Evolutionary conservation across 2,797 vertebrate species (phyloP).

Genomic region (Sebastolobus alascanus): DNA sequence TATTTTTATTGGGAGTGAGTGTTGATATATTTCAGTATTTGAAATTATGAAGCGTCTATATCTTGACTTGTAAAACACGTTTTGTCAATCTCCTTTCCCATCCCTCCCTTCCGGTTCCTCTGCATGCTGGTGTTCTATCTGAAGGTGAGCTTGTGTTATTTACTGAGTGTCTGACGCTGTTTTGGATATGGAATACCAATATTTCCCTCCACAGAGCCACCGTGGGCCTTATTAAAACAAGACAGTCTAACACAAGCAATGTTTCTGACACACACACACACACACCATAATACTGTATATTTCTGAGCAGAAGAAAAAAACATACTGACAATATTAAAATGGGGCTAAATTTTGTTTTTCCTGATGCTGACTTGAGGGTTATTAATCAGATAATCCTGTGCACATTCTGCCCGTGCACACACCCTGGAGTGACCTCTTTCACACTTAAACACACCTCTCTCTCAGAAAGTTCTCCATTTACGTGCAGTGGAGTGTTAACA

Average conservation of each 20-base stretch:
- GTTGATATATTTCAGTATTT: too few relatives aligned
- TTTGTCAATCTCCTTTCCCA: not conserved
- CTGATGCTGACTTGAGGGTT: not conserved
- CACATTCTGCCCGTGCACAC: too few relatives aligned
- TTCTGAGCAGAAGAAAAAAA: slow-evolving; percentile 9
- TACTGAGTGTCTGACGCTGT: slow-evolving; percentile 2
- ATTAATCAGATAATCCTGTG: too few relatives aligned
- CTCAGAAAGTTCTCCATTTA: not conserved
- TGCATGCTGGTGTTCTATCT: slow-evolving; percentile 9
- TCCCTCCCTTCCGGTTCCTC: not conserved
- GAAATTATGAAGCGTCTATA: not conserved
- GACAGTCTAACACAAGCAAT: not conserved
- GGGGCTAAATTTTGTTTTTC: not conserved
- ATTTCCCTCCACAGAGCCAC: slow-evolving; percentile 18
- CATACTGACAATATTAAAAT: slow-evolving; percentile 15
- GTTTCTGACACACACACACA: slow-evolving; percentile 7
- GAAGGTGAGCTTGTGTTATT: slow-evolving; percentile 11
- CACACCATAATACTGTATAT: too few relatives aligned
- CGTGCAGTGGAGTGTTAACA: not conserved
- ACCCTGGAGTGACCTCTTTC: not conserved
- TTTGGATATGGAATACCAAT: slow-evolving; percentile 15
- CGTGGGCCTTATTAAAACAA: slow-evolving; percentile 34
- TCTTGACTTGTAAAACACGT: not conserved
- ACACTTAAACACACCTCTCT: not conserved
- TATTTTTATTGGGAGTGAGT: too few relatives aligned